These are phyloP conservation scores for Drosophila pectinifera DNA, from an alignment of 1,140 invertebrate species.

Conservation along the genomic window DNA sequence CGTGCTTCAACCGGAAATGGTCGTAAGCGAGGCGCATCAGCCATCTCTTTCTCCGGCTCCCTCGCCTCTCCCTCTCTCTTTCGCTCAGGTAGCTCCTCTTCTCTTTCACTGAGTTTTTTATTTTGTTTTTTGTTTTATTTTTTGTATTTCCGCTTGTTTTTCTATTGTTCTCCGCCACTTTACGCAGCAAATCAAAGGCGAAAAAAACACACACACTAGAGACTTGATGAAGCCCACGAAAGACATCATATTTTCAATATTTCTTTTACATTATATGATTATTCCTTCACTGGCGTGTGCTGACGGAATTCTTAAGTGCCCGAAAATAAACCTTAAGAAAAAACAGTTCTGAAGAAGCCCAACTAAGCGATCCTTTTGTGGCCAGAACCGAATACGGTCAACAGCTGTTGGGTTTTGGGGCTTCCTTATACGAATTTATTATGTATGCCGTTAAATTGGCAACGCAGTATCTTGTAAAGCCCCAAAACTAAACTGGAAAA, in stretches of 20 bases:
- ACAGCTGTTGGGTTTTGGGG: constrained; percentile 62
- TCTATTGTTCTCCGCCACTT: constrained; percentile 76
- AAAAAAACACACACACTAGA: constrained; percentile 14
- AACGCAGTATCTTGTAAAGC: constrained; percentile 23
- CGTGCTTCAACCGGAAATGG: constrained; percentile 84
- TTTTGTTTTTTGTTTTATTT: constrained; percentile 38
- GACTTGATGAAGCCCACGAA: constrained; percentile 31
- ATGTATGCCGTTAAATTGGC: constrained; percentile 56
- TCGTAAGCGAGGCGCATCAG: constrained; percentile 79
- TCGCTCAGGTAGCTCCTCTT: constrained; percentile 23
- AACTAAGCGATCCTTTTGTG: constrained; percentile 71
- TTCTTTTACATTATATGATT: constrained; percentile 51
- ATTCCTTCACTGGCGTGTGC: constrained; percentile 54
- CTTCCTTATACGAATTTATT: constrained; percentile 45
- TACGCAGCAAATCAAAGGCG: constrained; percentile 69
- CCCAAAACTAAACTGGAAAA: not conserved
- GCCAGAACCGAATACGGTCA: constrained; percentile 61
- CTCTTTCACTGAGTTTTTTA: constrained; percentile 51
- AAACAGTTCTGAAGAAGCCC: constrained; percentile 11
- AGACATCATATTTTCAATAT: constrained; percentile 47
- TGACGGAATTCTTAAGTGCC: constrained; percentile 68
- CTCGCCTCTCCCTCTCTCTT: constrained; percentile 36
- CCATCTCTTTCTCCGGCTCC: constrained; percentile 47
- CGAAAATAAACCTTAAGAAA: constrained; percentile 41
- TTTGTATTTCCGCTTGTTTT: constrained; percentile 71